Percentiles rank a stretch among this genome's conserved stretches.
Conservation (phyloP, 2,888 invertebrate species). For the Boloria euphrosyne region DNA sequence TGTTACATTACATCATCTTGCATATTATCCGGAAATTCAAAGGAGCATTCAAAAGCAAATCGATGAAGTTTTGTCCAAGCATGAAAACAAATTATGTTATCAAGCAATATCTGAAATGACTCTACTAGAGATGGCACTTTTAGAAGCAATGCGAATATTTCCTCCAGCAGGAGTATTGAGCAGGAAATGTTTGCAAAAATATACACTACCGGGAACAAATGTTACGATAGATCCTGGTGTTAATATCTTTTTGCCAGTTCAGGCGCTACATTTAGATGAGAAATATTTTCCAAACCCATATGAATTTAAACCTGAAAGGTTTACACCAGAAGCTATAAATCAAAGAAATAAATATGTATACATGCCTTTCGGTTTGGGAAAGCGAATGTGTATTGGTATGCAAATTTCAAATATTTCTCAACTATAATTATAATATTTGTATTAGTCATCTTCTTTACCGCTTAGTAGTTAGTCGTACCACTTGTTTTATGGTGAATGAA, state of each 20-base stretch:
- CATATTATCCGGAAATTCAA: conserved; percentile 70
- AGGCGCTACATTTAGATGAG: conserved; percentile 40
- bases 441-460: not conserved
- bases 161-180: conserved; percentile 63
- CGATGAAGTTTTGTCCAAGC: conserved; percentile 57
- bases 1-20: conserved; percentile 69
- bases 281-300: conserved; percentile 40
- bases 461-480: no score
- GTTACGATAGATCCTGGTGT: conserved; percentile 53
- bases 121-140: conserved; percentile 66
- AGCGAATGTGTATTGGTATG: conserved; percentile 41
- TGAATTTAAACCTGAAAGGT: conserved; percentile 40
- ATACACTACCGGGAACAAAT: conserved; percentile 61
- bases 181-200: conserved; percentile 59
- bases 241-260: conserved; percentile 35
- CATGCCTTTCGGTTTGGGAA: conserved; percentile 39
- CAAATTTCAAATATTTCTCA: not conserved
- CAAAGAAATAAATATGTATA: conserved; percentile 30
- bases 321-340: conserved; percentile 28
- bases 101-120: conserved; percentile 67
- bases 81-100: conserved; percentile 60
- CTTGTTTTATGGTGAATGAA: no score
- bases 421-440: not conserved
- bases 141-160: conserved; percentile 67
- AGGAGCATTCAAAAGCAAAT: conserved; percentile 67